Conservation (phyloP, 1,140 invertebrate genomes). For the Camponotus pennsylvanicus region DNA sequence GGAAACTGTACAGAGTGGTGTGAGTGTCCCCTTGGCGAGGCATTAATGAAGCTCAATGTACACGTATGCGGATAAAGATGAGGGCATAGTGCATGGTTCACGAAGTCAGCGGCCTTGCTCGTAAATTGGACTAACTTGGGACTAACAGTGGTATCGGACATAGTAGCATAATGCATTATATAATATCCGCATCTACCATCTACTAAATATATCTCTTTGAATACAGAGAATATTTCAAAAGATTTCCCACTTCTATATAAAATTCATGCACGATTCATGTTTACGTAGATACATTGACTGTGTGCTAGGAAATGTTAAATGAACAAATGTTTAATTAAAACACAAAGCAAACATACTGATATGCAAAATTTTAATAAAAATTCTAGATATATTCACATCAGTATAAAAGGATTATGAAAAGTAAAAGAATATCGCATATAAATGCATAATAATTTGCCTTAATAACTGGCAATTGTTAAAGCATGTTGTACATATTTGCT, state of each 20-base stretch:
- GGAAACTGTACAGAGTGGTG: constrained; percentile 29
- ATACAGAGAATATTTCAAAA: neutral
- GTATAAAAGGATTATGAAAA: constrained; percentile 2
- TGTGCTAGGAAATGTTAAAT: neutral
- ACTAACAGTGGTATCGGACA: constrained; percentile 42
- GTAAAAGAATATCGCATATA: neutral
- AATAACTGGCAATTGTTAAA: constrained; percentile 2
- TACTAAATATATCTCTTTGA: constrained; percentile 14
- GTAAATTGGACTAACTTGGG: constrained; percentile 55
- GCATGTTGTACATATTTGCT: neutral
- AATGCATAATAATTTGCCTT: neutral
- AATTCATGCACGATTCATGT: neutral
- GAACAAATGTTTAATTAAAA: too few species aligned
- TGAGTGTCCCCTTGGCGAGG: constrained; percentile 45
- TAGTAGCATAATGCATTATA: constrained; percentile 35
- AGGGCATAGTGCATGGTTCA: constrained; percentile 41
- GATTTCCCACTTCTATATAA: neutral
- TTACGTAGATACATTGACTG: neutral
- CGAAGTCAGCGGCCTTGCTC: constrained; percentile 46
- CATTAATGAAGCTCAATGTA: constrained; percentile 52
- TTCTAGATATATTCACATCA: neutral
- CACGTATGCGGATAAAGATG: constrained; percentile 54
- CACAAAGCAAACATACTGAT: neutral
- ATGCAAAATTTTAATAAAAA: neutral
- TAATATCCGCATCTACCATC: neutral